phyloP scores from a whole-genome alignment of 2,797 vertebrate species.

The Myotis vivesi region DNA sequence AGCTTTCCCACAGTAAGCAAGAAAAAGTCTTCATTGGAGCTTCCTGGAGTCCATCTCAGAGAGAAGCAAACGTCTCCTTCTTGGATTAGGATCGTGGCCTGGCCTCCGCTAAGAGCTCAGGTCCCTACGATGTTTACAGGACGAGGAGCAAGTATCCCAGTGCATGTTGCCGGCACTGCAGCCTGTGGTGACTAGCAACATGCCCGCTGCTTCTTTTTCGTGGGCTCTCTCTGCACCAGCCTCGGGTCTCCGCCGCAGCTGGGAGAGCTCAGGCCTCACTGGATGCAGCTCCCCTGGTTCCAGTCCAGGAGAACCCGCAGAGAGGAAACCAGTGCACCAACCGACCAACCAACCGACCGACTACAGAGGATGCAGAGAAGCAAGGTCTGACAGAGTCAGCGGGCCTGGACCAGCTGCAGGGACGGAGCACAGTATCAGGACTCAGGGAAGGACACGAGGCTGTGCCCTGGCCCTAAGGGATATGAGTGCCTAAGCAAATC shows the following conservation, averaged over 20 bases:
- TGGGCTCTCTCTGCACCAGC: neutral
- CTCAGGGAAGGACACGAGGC: neutral
- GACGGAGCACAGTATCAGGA: neutral
- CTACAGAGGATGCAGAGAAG: neutral
- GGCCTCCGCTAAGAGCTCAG: neutral
- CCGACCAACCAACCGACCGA: no score
- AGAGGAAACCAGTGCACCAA: neutral
- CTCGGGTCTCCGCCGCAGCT: neutral
- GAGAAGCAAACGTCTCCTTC: neutral
- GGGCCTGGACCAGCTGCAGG: neutral
- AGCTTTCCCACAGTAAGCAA: neutral
- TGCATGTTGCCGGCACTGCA: neutral
- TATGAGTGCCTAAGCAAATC: neutral
- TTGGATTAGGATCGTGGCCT: neutral
- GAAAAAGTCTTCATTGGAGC: neutral
- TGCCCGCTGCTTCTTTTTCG: neutral
- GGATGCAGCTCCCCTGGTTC: neutral
- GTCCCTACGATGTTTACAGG: neutral
- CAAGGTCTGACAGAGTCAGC: no score
- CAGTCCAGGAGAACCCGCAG: neutral
- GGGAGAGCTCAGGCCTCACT: neutral
- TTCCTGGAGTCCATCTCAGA: neutral
- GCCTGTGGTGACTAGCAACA: neutral
- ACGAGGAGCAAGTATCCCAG: neutral
- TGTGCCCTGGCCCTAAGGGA: neutral